Evolutionary conservation across 2,797 vertebrate species (phyloP).

Genomic region (Otus scops): DNA sequence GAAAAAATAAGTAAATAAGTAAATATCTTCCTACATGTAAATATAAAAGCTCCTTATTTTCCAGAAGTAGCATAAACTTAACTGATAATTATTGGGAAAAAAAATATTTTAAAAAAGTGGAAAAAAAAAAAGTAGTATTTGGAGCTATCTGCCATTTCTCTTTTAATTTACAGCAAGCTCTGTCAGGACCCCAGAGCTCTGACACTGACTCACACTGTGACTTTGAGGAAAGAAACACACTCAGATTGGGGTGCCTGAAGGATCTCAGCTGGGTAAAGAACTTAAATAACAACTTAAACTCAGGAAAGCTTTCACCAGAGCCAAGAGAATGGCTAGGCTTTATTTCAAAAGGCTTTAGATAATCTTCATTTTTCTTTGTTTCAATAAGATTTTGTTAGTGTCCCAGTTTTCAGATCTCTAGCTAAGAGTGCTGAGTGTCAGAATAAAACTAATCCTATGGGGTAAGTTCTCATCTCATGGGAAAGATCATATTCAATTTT

Average conservation of each 20-base stretch:
- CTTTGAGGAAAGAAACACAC: neutral
- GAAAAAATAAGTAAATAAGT: neutral
- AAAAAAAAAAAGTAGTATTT: neutral
- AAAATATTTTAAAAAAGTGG: too few relatives aligned
- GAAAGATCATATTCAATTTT: neutral
- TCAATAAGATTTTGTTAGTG: neutral
- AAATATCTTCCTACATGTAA: neutral
- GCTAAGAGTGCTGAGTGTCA: neutral
- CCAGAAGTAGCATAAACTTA: neutral
- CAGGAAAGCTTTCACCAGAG: neutral
- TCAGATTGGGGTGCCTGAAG: neutral
- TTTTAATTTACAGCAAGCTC: neutral
- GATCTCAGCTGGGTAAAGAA: neutral
- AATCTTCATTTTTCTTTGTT: neutral
- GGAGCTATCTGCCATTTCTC: neutral
- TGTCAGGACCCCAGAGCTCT: neutral
- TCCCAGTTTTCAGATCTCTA: neutral
- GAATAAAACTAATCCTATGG: neutral
- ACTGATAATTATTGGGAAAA: neutral
- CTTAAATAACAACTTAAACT: neutral
- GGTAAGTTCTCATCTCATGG: neutral
- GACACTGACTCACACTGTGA: neutral
- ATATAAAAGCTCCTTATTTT: neutral
- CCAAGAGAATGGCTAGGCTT: neutral
- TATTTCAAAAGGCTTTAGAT: neutral